These are phyloP conservation scores for Acronicta alni DNA, from an alignment of 2,888 invertebrate species.

Conservation along the genomic window DNA sequence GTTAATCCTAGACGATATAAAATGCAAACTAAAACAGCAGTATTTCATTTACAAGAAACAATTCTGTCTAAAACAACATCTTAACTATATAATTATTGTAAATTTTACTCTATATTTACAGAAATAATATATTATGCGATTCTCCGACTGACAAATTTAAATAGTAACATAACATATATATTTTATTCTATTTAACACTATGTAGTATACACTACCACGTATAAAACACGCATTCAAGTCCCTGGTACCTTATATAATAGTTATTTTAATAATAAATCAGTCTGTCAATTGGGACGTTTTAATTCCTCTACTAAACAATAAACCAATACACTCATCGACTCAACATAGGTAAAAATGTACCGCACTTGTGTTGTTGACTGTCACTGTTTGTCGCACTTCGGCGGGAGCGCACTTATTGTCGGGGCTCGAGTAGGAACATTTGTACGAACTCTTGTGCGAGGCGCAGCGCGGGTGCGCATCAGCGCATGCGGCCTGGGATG, in stretches of 20 bases:
- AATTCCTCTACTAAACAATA: conserved; percentile 87
- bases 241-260: conserved; percentile 84
- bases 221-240: conserved; percentile 89
- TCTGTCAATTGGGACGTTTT: conserved; percentile 89
- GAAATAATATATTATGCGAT: conserved; percentile 88
- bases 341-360: conserved; percentile 74
- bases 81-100: conserved; percentile 69
- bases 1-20: conserved; percentile 84
- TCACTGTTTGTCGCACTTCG: conserved; percentile 49
- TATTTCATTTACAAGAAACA: conserved; percentile 88
- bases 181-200: conserved; percentile 85
- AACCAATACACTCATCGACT: conserved; percentile 83
- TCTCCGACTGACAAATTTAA: conserved; percentile 84
- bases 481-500: background rate
- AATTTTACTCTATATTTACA: conserved; percentile 86
- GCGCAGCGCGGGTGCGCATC: conserved; percentile 4
- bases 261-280: conserved; percentile 87
- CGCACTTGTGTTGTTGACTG: conserved; percentile 68
- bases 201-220: conserved; percentile 87
- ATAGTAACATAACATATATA: conserved; percentile 85
- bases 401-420: conserved; percentile 62
- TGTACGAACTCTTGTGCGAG: conserved; percentile 74
- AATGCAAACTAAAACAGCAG: conserved; percentile 89
- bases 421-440: conserved; percentile 61
- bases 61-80: conserved; percentile 85